A percentile compares a stretch with the other conserved stretches of the same genome.
These are phyloP conservation scores for Loriculus beryllinus DNA, from an alignment of 2,797 vertebrate genomes.

Conservation along the genomic window DNA sequence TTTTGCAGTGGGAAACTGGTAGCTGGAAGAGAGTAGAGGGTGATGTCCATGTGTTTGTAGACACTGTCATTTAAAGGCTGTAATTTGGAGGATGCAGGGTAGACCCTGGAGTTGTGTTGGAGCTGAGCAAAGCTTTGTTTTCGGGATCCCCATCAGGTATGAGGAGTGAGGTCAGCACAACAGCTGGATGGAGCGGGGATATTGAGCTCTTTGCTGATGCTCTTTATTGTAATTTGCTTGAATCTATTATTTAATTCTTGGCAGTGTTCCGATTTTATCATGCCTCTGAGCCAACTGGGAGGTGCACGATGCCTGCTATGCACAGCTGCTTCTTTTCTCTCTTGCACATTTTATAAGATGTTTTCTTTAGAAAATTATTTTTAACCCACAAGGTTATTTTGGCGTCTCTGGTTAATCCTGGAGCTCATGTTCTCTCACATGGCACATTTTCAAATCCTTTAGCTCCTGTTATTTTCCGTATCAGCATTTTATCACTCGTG, in stretches of 20 bases:
- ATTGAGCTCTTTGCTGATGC: neutral
- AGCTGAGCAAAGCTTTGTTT: neutral
- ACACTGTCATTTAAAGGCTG: neutral
- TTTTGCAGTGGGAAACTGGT: neutral
- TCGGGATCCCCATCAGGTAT: neutral
- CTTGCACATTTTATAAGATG: neutral
- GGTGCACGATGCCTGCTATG: neutral
- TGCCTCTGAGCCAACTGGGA: neutral
- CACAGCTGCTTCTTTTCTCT: neutral
- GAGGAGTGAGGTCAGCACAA: neutral
- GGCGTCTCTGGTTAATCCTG: neutral
- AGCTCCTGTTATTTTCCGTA: neutral
- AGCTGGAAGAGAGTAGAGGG: neutral
- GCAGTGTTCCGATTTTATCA: neutral
- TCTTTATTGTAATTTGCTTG: conserved; percentile 23
- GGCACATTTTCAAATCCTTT: neutral
- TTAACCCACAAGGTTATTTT: neutral
- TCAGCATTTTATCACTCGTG: neutral
- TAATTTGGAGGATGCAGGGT: neutral
- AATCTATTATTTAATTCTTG: conserved; percentile 18
- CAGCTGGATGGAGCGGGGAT: neutral
- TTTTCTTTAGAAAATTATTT: conserved; percentile 6
- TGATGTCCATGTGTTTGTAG: neutral
- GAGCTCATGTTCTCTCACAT: neutral
- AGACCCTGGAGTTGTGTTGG: neutral